Evolutionary conservation across 2,113 vertebrate genomes (phyloP).

Genomic region (Apus apus): DNA sequence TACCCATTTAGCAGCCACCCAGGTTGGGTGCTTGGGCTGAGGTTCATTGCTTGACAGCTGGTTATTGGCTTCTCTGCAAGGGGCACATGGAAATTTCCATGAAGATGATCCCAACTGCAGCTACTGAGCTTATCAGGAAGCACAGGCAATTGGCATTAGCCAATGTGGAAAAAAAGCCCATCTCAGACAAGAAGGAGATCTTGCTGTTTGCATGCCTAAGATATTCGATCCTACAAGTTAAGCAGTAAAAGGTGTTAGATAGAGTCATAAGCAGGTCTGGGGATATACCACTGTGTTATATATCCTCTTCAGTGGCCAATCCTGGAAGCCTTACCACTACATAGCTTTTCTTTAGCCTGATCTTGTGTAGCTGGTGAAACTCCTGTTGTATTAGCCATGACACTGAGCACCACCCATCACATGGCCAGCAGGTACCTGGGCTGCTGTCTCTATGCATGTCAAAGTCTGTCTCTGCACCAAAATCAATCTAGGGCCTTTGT

Average conservation of each 20-base stretch:
- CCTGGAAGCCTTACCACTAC: neutral
- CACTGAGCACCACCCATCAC: neutral
- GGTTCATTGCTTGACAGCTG: conserved; percentile 61
- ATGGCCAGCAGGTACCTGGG: neutral
- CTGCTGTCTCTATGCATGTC: neutral
- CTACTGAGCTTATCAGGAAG: conserved; percentile 17
- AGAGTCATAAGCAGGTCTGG: neutral
- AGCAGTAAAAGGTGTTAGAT: neutral
- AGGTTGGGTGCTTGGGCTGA: neutral
- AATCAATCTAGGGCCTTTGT: accelerated
- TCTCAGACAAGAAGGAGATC: neutral
- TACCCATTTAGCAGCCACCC: neutral
- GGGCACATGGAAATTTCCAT: conserved; percentile 37
- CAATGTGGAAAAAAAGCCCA: neutral
- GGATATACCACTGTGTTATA: neutral
- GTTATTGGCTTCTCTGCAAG: conserved; percentile 60
- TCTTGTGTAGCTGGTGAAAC: neutral
- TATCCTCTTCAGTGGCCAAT: neutral
- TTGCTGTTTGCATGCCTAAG: neutral
- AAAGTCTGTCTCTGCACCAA: neutral
- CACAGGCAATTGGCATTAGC: neutral
- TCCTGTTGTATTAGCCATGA: neutral
- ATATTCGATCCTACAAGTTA: neutral
- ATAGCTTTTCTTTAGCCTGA: neutral
- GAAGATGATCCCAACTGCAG: neutral